phyloP scores from a whole-genome alignment of 2,888 invertebrate species.

The Drosophila helvetica region DNA sequence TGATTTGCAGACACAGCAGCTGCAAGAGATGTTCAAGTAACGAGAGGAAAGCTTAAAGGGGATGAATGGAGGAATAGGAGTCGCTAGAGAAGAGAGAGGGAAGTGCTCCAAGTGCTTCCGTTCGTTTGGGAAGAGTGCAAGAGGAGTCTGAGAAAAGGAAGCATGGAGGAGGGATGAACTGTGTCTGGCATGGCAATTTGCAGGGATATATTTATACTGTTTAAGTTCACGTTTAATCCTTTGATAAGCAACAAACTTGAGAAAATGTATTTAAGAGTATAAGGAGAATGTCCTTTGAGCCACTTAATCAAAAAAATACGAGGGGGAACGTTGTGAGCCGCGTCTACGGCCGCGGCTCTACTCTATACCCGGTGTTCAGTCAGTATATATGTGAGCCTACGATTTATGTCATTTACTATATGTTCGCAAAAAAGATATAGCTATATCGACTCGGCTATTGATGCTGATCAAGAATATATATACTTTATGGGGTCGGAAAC shows the following conservation, averaged over 20 bases:
- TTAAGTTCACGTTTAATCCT: neutral
- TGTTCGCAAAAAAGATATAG: too few relatives aligned
- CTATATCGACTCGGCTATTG: too few relatives aligned
- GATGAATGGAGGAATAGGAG: neutral
- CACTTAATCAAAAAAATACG: neutral
- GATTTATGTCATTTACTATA: too few relatives aligned
- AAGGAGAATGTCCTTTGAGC: neutral
- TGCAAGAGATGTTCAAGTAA: neutral
- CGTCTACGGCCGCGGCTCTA: too few relatives aligned
- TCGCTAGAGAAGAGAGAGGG: neutral
- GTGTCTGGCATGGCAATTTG: neutral
- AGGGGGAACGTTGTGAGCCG: too few relatives aligned
- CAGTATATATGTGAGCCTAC: too few relatives aligned
- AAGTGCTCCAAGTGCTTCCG: neutral
- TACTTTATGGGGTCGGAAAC: too few relatives aligned
- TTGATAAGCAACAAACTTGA: neutral
- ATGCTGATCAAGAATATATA: too few relatives aligned
- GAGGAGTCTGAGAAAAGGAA: too few relatives aligned
- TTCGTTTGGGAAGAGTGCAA: too few relatives aligned
- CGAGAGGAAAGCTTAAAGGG: neutral
- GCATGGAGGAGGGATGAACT: too few relatives aligned
- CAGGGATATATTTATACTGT: neutral
- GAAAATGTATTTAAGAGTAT: neutral
- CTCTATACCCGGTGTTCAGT: too few relatives aligned
- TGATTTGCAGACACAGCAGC: conserved; percentile 40